Evolutionary conservation across 92 coral and sea anemone genomes (phyloP), one percentile per base, ranked within the genome.

Genomic region (Montipora capitata): DNA sequence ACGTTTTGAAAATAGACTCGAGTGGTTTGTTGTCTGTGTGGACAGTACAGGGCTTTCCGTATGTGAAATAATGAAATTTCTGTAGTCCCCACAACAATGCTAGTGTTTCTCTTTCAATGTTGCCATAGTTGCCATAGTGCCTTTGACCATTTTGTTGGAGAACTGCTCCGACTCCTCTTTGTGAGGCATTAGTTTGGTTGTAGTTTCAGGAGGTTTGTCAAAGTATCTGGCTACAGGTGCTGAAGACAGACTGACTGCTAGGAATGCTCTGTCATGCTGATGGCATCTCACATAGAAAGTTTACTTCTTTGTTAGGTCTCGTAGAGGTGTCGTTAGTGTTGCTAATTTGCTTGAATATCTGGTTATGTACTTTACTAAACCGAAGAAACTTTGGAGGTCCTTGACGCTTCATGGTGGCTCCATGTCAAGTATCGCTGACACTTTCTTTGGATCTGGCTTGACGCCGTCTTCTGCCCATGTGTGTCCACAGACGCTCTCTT

Each of bases 21-120:
- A 27, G 35, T 27, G 35, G 35, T 27, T 86, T 42, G 54, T 78
- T 43, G 61, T 90, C 66, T 5, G 84, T 83, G 40, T 87, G 90
- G 35, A 27, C 35, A 27, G 35, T 27, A 27, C 35, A 27, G 35
- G 35, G 35, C 49, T 77, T 54, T 52, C 94, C 86, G 42, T 81
- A 86, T n/a, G 89, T 54, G 81, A 74, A 94, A 14, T 88, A 80
- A 48, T 92, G 82, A 40, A 70, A 94, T 18, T 72, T 80, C 72
- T 94, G 94, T 10, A 77, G 80, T 6, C 70, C 95, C 95, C 92
- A 92, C 39, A 92, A 90, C 10, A 59, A 89, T 3, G 86, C 91
- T 10, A 95, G 81, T 88, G 87, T 76, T 62, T 92, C 94, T 69
- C 35, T 27, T 27, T 27, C 35, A 27, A 27, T 27, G 1, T 27